phyloP scores from a whole-genome alignment of 2,113 vertebrate species.

The Oreochromis spilurus region DNA sequence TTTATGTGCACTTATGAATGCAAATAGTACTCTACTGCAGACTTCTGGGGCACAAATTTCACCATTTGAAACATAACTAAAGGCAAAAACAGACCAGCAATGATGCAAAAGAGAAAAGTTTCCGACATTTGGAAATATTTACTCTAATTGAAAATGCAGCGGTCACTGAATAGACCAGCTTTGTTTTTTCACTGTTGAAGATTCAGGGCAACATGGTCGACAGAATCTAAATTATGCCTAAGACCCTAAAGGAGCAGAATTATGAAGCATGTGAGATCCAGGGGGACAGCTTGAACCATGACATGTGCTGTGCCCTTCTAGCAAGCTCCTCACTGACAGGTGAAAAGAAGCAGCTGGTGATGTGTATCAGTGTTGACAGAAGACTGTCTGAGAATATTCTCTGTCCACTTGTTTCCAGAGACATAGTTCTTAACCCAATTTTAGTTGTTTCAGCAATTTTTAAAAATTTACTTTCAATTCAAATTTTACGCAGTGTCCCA shows the following conservation, averaged over 20 bases:
- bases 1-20: background rate
- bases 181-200: background rate
- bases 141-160: background rate
- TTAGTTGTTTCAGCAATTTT: background rate
- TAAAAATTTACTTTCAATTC: background rate
- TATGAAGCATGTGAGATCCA: background rate
- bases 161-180: background rate
- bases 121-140: background rate
- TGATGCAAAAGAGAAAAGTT: background rate
- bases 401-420: background rate
- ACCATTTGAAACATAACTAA: background rate
- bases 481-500: background rate
- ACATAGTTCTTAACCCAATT: background rate
- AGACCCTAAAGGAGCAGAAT: background rate
- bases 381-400: background rate
- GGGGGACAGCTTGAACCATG: background rate
- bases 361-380: conserved; percentile 5
- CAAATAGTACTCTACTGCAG: background rate
- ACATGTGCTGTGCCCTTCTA: background rate
- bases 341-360: background rate
- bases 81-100: background rate
- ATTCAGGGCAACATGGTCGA: background rate
- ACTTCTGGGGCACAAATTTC: background rate
- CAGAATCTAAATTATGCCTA: background rate
- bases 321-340: background rate